Percentiles rank a stretch among this genome's conserved stretches.
Evolutionary conservation across 2,797 vertebrate genomes (phyloP).

Genomic region (Acomys russatus): DNA sequence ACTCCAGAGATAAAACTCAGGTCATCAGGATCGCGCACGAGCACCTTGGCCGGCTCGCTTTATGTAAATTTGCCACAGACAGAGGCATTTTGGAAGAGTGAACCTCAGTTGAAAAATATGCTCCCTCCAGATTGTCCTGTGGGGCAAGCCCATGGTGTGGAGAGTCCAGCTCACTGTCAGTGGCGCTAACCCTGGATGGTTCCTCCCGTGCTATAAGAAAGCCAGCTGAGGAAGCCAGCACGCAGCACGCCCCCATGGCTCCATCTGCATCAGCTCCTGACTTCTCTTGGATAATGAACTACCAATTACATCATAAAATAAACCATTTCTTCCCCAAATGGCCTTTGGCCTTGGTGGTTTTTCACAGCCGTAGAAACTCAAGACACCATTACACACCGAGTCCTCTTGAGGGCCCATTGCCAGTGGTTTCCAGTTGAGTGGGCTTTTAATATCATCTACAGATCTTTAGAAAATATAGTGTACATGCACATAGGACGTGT

Average conservation of each 20-base stretch:
- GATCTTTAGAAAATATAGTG: neutral
- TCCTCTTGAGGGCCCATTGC: neutral
- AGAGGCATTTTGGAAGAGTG: neutral
- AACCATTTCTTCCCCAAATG: neutral
- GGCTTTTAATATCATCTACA: neutral
- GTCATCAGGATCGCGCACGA: too few relatives aligned
- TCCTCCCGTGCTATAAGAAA: neutral
- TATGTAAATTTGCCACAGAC: too few relatives aligned
- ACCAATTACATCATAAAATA: neutral
- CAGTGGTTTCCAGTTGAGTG: neutral
- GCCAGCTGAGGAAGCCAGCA: neutral
- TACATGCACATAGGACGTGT: neutral
- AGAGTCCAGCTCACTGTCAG: neutral
- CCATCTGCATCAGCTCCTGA: neutral
- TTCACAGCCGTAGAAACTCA: neutral
- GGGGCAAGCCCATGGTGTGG: neutral
- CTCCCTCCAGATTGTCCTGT: too few relatives aligned
- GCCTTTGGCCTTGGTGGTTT: neutral
- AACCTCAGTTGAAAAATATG: too few relatives aligned
- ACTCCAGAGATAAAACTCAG: neutral
- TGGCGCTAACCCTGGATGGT: too few relatives aligned
- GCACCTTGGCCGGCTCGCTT: too few relatives aligned
- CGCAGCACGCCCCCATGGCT: neutral
- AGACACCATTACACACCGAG: neutral
- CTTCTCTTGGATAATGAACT: neutral